A percentile compares a stretch with the other conserved stretches of the same genome.
Conservation (phyloP, 2,113 vertebrate genomes). For the Rutilus rutilus region DNA sequence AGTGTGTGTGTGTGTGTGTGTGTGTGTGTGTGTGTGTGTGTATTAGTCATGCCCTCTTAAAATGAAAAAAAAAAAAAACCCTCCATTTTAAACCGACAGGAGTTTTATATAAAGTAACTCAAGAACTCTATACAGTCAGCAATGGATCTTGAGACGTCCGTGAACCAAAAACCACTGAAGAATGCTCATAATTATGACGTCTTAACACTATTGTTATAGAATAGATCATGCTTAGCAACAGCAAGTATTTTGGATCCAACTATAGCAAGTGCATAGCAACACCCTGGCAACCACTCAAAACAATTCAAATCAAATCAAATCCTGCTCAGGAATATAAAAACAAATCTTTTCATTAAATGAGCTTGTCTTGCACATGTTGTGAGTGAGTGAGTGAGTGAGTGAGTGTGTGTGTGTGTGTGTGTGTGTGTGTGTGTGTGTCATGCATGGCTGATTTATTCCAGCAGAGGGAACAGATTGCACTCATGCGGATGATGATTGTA, state of each 20-base stretch:
- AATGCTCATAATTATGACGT: too few relatives aligned
- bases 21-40: neutral
- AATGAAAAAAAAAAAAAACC: neutral
- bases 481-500: conserved; percentile 31
- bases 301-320: neutral
- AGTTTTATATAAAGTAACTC: neutral
- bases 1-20: neutral
- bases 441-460: conserved; percentile 5
- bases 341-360: neutral
- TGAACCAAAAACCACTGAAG: too few relatives aligned
- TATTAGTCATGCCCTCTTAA: neutral
- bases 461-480: conserved; percentile 9
- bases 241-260: neutral
- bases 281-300: neutral
- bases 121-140: too few relatives aligned
- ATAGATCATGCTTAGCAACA: neutral
- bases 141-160: too few relatives aligned
- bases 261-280: neutral
- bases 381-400: neutral
- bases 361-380: neutral
- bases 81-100: neutral
- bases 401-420: neutral
- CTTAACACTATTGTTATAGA: too few relatives aligned
- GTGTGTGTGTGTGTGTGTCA: neutral
- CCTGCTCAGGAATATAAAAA: neutral